These are phyloP conservation scores for Penaeus monodon DNA, from an alignment of 2,888 invertebrate species.

Conservation along the genomic window DNA sequence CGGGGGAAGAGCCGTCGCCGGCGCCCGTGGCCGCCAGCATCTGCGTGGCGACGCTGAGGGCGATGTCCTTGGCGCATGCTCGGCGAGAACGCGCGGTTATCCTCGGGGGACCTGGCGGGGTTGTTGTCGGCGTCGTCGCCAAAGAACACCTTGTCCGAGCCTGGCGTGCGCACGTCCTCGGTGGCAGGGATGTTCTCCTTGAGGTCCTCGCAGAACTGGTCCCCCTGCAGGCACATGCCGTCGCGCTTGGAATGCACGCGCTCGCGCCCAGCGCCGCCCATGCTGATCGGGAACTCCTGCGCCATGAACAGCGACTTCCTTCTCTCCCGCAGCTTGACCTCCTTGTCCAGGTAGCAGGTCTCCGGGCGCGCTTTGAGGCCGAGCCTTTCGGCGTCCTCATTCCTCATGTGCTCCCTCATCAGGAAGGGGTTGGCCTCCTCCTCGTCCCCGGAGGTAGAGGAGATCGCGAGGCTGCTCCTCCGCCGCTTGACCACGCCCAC, in stretches of 20 bases:
- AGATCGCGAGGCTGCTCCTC: not conserved
- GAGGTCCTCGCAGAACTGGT: too few relatives aligned
- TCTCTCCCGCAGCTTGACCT: slow-evolving; percentile 21
- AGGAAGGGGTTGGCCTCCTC: slow-evolving; percentile 11
- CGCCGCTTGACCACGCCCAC: not conserved
- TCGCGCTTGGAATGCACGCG: too few relatives aligned
- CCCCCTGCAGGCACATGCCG: too few relatives aligned
- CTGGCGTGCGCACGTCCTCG: too few relatives aligned
- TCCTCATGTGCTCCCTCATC: slow-evolving; percentile 5
- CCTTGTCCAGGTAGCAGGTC: slow-evolving; percentile 26
- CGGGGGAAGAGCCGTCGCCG: not conserved
- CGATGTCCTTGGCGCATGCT: too few relatives aligned
- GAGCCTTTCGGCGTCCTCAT: slow-evolving; percentile 16
- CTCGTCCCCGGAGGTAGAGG: not conserved
- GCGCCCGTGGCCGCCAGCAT: not conserved
- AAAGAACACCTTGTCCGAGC: too few relatives aligned
- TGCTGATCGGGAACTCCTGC: not conserved
- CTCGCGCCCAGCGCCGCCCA: too few relatives aligned
- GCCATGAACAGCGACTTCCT: slow-evolving; percentile 19
- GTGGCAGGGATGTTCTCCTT: too few relatives aligned
- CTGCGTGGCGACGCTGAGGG: not conserved
- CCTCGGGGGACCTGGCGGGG: too few relatives aligned
- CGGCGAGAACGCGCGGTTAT: too few relatives aligned
- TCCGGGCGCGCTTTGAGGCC: not conserved
- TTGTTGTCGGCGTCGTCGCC: too few relatives aligned